Percentiles rank a stretch among this genome's conserved stretches.
These are phyloP conservation scores for Spisula subtruncata DNA, from an alignment of 2,888 invertebrate species.

Conservation along the genomic window DNA sequence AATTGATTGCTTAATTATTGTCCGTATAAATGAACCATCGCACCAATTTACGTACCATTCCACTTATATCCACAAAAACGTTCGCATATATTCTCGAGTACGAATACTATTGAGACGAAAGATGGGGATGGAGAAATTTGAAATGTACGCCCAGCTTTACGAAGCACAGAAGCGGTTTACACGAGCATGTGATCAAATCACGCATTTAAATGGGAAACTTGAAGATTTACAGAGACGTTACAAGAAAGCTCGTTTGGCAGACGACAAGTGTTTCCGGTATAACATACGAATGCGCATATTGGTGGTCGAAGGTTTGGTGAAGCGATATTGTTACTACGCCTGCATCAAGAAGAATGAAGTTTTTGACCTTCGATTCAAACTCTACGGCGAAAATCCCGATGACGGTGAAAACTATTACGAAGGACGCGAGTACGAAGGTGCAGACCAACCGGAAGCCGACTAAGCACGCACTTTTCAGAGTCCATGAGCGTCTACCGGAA, in stretches of 20 bases:
- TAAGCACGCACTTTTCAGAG: background rate
- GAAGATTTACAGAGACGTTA: conserved; percentile 66
- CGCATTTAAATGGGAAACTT: conserved; percentile 59
- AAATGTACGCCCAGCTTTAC: conserved; percentile 71
- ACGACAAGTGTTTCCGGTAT: conserved; percentile 68
- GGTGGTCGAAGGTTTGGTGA: conserved; percentile 71
- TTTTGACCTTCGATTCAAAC: conserved; percentile 68
- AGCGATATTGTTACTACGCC: conserved; percentile 70
- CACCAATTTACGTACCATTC: background rate
- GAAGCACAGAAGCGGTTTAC: conserved; percentile 58
- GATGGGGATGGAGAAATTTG: conserved; percentile 72
- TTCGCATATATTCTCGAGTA: background rate
- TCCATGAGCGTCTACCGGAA: background rate
- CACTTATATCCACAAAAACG: background rate
- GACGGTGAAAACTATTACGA: conserved; percentile 44
- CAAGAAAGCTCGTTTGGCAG: conserved; percentile 48
- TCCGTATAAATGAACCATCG: background rate
- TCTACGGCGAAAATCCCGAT: conserved; percentile 59
- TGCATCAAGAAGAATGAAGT: conserved; percentile 71
- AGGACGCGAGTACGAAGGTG: conserved; percentile 30
- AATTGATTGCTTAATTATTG: background rate
- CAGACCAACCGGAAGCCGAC: background rate
- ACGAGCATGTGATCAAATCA: conserved; percentile 70
- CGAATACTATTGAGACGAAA: background rate
- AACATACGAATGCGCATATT: conserved; percentile 70